Base-by-base conservation (phyloP, 2,113 vertebrate species). In the Sialia sialis region DNA sequence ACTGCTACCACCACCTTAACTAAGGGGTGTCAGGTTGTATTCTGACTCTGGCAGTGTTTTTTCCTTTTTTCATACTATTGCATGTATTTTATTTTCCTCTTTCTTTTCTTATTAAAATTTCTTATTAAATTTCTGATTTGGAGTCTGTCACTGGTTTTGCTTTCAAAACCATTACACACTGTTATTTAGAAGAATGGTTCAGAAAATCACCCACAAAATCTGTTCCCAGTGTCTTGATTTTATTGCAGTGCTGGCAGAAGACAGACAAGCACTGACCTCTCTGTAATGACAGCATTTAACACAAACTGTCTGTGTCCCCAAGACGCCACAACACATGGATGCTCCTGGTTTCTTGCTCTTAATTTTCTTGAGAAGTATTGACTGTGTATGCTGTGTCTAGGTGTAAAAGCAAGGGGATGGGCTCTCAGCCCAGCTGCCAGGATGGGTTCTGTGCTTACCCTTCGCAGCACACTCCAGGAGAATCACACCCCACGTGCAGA, bases 371-470 rank as follows among this genome's bases (percentile, higher is more conserved):
- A 43, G 27, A 52, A 68, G 3, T n/a, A 64, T n/a, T 10, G 1
- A 0, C 41, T 54, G 25, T 17, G 44, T 58, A 7, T 62, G 51
- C 14, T 18, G 10, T 48, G 36, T 30, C 25, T 16, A 7, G 25
- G 32, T 76, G 41, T 29, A 69, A 84, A 63, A 78, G 34, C 30
- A 20, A n/a, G 36, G 43, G 27, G 51, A 23, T 26, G 60, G 41
- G 70, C 38, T 58, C 41, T 67, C 18, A 62, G 32, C 48, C 20
- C 18, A 80, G 36, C 13, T 80, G 32, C 23, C 74, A 62, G 52
- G 36, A 3, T 22, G 25, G 18, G 27, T 18, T 48, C 54, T 32
- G 4, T 10, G 96, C 98, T 98, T 88, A 99, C 99, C 97, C 2
- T 59, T 91, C 2, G 10, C 0, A 58, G 94, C 93, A 12, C 55